These are phyloP conservation scores for Nettapus auritus DNA, from an alignment of 2,113 vertebrate species.

Conservation along the genomic window DNA sequence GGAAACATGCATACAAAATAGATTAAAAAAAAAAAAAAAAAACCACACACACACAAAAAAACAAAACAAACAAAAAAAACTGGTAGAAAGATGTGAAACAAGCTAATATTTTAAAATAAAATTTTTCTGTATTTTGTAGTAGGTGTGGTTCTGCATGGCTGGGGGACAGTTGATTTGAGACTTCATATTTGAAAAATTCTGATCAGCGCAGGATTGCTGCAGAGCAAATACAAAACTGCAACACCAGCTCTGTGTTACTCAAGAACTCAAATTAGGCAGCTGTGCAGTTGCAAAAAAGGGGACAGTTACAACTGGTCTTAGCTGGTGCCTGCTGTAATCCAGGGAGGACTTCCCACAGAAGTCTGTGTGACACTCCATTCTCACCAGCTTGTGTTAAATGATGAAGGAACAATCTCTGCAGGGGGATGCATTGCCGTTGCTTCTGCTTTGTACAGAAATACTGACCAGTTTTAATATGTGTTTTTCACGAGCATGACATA, in stretches of 20 bases:
- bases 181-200: rapidly evolving
- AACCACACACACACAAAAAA: too few relatives aligned
- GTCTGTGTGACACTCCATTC: not conserved
- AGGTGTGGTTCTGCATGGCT: not conserved
- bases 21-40: not conserved
- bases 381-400: not conserved
- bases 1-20: not conserved
- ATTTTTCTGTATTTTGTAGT: not conserved
- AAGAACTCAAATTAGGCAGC: not conserved
- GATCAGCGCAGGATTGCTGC: not conserved
- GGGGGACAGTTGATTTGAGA: not conserved
- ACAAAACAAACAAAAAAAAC: too few relatives aligned
- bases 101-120: not conserved
- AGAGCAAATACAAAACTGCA: not conserved
- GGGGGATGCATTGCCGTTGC: not conserved
- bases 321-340: not conserved
- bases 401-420: not conserved
- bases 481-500: not conserved
- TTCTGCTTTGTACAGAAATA: not conserved
- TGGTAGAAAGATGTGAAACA: not conserved
- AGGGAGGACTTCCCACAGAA: not conserved
- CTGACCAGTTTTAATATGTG: not conserved
- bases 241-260: not conserved
- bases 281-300: not conserved
- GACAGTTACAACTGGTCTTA: not conserved